A percentile compares a stretch with the other conserved stretches of the same genome.
Evolutionary conservation across 2,113 vertebrate species (phyloP).

Genomic region (Eonycteris spelaea): DNA sequence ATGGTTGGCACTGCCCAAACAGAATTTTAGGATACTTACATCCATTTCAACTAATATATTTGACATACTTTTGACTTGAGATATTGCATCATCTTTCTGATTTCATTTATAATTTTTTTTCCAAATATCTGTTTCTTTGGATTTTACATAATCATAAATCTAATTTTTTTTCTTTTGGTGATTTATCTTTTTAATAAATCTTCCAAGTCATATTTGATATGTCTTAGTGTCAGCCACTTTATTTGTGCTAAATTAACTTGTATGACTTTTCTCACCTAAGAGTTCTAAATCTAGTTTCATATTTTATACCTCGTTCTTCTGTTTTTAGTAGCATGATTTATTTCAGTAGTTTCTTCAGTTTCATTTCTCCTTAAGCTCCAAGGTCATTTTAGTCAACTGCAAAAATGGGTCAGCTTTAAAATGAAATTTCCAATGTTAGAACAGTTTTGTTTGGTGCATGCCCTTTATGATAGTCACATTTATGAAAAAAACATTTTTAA

Average conservation of each 20-base stretch:
- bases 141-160: neutral
- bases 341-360: neutral
- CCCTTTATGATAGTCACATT: neutral
- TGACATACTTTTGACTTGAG: neutral
- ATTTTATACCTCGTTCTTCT: neutral
- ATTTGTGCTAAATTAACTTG: neutral
- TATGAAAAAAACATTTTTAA: neutral
- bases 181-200: neutral
- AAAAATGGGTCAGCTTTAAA: neutral
- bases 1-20: neutral
- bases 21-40: neutral
- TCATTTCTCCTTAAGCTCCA: neutral
- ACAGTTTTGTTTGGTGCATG: neutral
- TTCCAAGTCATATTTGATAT: neutral
- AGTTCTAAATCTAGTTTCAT: neutral
- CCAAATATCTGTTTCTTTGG: neutral
- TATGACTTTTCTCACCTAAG: neutral
- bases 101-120: slow-evolving; percentile 18
- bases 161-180: neutral
- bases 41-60: neutral
- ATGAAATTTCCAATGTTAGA: neutral
- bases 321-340: neutral
- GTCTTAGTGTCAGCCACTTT: neutral
- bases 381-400: neutral
- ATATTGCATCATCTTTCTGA: neutral